Base-by-base conservation (phyloP, 2,797 vertebrate genomes). In the Odontamblyopus lacepedii region DNA sequence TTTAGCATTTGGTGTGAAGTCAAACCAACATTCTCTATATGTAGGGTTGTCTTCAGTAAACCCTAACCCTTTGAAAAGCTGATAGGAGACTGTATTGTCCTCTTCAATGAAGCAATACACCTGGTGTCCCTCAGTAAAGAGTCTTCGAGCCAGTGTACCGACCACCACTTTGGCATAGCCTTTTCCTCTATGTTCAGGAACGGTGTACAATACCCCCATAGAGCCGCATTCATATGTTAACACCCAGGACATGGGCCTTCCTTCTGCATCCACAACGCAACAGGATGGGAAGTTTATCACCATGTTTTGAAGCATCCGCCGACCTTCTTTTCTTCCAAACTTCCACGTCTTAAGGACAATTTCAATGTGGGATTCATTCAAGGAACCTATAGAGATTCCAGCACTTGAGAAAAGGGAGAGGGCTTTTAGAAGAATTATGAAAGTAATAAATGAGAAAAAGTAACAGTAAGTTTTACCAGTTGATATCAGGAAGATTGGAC, bases 171-270 rank as follows among this genome's bases (percentile, higher is more conserved):
- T 91, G 72, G 93, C 91, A 0, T 87, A 92, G 56, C 89, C 90
- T 78, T 91, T 92, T 32, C 88, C 75, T 44, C 91, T 85, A 85
- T 93, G 84, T 73, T 92, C 90, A 6, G 89, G 90, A 51, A 83
- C 18, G 3, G 91, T 93, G 67, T 91, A 87, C 81, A 93, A 44
- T 19, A 90, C 74, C 6, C 87, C 89, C 51, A 93, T 77, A 23
- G 88, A 83, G 16, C 79, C 82, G 0, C 38, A 75, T 0, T 41
- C 1, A 50, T 91, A 91, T 6, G 73, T 68, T 44, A 93, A 78
- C 56, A 93, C 74, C 92, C 92, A 93, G 69, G 88, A 85, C 15
- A 91, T 78, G 0, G 88, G 90, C 60, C 75, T 81, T 19, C 78
- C 78, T 1, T 79, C 76, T 55, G 72, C 73, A 71, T 89, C 86